A percentile compares a stretch with the other conserved stretches of the same genome.
phyloP scores from a whole-genome alignment of 2,113 vertebrate genomes.

The Dolichallabes microphthalmus region DNA sequence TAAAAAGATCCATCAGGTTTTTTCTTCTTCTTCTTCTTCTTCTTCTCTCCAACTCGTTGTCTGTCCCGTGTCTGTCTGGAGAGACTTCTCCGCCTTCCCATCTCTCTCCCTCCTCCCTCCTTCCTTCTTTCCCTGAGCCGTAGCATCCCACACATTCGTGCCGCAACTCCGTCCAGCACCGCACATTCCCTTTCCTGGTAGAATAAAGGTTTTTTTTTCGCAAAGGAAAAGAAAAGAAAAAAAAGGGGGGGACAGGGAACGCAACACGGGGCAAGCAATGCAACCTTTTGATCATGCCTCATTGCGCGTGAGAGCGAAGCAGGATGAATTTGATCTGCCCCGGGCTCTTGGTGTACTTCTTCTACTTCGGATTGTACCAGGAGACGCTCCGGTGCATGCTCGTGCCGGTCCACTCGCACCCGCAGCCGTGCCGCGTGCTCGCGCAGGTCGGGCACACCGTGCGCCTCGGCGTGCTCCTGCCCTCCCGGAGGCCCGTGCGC shows the following conservation, averaged over 20 bases:
- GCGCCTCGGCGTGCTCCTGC: conserved; percentile 79
- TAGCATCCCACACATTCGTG: conserved; percentile 54
- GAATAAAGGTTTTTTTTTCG: neutral
- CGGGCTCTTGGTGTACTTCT: conserved; percentile 65
- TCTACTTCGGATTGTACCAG: conserved; percentile 62
- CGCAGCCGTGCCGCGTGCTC: conserved; percentile 78
- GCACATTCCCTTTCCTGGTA: conserved; percentile 44
- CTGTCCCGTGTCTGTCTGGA: conserved; percentile 27
- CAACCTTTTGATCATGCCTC: conserved; percentile 63
- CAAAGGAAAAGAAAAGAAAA: conserved; percentile 30
- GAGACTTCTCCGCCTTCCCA: conserved; percentile 52
- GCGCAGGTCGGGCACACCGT: conserved; percentile 74
- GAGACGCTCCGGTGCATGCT: conserved; percentile 64
- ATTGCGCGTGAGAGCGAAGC: conserved; percentile 65
- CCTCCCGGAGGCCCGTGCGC: conserved; percentile 65
- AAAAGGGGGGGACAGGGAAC: conserved; percentile 32
- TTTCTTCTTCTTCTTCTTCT: neutral
- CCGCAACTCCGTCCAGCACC: conserved; percentile 60
- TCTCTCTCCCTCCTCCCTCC: conserved; percentile 30
- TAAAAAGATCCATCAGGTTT: neutral
- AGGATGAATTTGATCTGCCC: conserved; percentile 71
- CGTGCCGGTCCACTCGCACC: conserved; percentile 66
- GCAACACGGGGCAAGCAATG: conserved; percentile 67
- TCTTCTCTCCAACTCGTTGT: neutral
- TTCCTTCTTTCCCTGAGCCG: conserved; percentile 39